Evolutionary conservation across 2,888 invertebrate species (phyloP).

Genomic region (Scaptomyza parva): DNA sequence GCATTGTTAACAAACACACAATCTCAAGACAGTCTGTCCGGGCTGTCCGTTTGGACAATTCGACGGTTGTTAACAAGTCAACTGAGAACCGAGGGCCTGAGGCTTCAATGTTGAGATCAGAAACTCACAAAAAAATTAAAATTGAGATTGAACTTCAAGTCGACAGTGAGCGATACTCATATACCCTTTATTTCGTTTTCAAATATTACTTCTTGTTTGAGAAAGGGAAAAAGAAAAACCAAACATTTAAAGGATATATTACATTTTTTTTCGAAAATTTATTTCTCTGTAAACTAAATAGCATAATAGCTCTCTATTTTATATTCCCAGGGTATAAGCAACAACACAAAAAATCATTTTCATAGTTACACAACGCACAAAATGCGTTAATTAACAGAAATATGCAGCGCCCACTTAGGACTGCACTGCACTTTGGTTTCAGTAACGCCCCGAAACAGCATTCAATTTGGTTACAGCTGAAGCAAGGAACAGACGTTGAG

Average conservation of each 20-base stretch:
- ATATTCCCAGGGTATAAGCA: conserved; percentile 9
- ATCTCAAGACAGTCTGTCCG: not conserved
- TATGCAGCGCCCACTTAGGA: conserved; percentile 77
- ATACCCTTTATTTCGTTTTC: too few relatives aligned
- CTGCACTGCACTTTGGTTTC: conserved; percentile 30
- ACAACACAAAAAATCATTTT: conserved; percentile 24
- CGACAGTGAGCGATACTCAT: not conserved
- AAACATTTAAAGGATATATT: too few relatives aligned
- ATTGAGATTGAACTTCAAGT: not conserved
- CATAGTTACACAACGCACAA: conserved; percentile 72
- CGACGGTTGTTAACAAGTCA: conserved; percentile 55
- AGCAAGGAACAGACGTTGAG: conserved; percentile 17
- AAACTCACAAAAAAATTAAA: conserved; percentile 1
- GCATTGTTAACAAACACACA: conserved; percentile 61
- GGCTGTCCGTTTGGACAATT: conserved; percentile 11
- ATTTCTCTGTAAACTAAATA: not conserved
- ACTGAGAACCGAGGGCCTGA: conserved; percentile 9
- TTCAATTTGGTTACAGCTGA: conserved; percentile 35
- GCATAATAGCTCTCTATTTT: not conserved
- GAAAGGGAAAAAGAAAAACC: too few relatives aligned
- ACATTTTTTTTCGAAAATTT: too few relatives aligned
- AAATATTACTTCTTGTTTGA: too few relatives aligned
- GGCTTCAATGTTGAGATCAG: conserved; percentile 25
- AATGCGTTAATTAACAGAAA: conserved; percentile 79
- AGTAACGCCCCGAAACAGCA: conserved; percentile 60